Base-by-base conservation (phyloP, 2,113 vertebrate species). In the Lonchura striata region DNA sequence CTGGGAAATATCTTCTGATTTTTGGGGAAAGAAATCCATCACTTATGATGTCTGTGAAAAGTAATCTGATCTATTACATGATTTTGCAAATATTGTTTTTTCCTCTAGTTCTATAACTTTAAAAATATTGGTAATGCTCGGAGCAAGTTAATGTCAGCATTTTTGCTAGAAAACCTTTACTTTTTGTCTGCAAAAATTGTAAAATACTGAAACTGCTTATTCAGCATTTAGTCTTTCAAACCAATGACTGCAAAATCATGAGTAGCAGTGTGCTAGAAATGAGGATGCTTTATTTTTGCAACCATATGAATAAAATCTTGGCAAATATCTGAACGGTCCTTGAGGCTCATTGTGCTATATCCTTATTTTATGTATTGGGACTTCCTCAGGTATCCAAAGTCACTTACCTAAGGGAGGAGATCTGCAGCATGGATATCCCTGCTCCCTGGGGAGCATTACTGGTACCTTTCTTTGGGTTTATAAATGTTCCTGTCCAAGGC, bases 101-200 rank as follows among this genome's bases (percentile, higher is more conserved):
- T 81, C 19, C 50, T 63, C 19, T 82, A 63, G n/a, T 61, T 54
- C 27, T 86, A 10, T 69, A 75, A 64, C 68, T 68, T 91, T 82
- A 53, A 88, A 81, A 63, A 60, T 96, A 89, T 5, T 61, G 20
- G 14, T 92, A 94, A 90, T 15, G 57, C 56, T 94, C 50, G 18
- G 39, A 81, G 54, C 60, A 66, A 92, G 81, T 90, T 90, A 69
- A 56, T 39, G 84, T 87, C 79, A 95, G 68, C 86, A 70, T 79
- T 97, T 97, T 95, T 30, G 50, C 28, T 88, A 39, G 69, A 94
- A 61, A 93, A 25, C 11, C 78, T 92, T 85, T 91, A 69, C 10
- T 66, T 93, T 86, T 80, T 77, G 27, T 72, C 44, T 92, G 83
- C 59, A 82, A 80, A 94, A 92, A 53, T 7, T 68, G 70, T 78